Evolutionary conservation across 2,888 invertebrate genomes (phyloP), one percentile per base, ranked within the genome.

Genomic region (Tachina lurida): DNA sequence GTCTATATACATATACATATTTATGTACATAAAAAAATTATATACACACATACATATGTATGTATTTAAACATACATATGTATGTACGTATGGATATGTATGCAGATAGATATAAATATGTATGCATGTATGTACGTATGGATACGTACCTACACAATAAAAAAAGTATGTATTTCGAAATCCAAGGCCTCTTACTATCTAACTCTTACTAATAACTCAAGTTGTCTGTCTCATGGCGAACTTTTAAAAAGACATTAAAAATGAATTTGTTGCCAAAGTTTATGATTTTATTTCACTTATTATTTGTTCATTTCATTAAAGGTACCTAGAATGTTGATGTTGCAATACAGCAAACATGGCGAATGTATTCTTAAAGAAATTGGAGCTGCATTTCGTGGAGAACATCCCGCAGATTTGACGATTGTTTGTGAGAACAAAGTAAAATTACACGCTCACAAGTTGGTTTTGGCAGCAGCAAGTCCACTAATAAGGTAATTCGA

Each of bases 281-380:
- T 71, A 63, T 56, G 54, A 54, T 71, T 70, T 73, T 41, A 71
- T 63, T 45, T 79, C 31, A 56, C 75, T 54, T 60, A 60, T 54
- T 60, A 60, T 75, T 75, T 75, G 49, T 45, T 82, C 67, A 79
- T 87, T 86, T 84, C 80, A 43, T 90, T 90, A 9, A 85, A 93
- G 93, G 91, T 91, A 91, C 91, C 92, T 91, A 93, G 92, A 91
- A 93, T 97, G 94, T 95, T 97, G 94, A 97, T 97, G 93, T 95
- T 97, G 94, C 97, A 97, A 94, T 97, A 97, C 94, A 97, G 97
- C 94, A 97, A 97, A 95, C 97, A 97, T 95, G 97, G 96, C 94
- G 97, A 97, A 94, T 97, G 97, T 94, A 96, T 97, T 94, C 96
- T 96, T 93, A 97, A 96, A 93, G 97, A 97, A 94, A 96, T 97